Percentiles rank a stretch among this genome's conserved stretches.
phyloP scores from a whole-genome alignment of 2,888 invertebrate genomes.

The Cheilosia variabilis region DNA sequence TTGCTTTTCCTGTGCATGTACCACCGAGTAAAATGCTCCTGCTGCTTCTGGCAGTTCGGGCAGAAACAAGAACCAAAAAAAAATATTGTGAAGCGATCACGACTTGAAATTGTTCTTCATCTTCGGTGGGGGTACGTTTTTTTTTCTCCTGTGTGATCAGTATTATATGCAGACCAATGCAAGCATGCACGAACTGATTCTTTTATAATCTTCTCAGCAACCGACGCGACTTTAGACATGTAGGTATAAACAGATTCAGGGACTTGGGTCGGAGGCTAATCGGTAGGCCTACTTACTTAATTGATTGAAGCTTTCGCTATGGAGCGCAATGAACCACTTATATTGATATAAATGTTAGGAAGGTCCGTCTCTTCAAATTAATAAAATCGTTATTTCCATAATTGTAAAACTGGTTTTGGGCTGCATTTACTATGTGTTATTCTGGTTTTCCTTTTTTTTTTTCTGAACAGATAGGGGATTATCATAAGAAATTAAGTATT shows the following conservation, averaged over 20 bases:
- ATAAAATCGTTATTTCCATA: no score
- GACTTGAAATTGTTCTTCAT: constrained; percentile 71
- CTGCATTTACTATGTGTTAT: no score
- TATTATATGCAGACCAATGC: constrained; percentile 34
- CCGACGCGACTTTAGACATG: constrained; percentile 13
- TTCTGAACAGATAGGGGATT: no score
- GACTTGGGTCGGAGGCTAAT: constrained; percentile 50
- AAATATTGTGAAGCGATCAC: constrained; percentile 64
- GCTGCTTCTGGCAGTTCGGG: constrained; percentile 68
- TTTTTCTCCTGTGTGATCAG: constrained; percentile 30
- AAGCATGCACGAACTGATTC: constrained; percentile 60
- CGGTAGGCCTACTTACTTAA: constrained; percentile 61
- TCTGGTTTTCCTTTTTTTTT: no score
- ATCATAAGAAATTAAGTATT: no score
- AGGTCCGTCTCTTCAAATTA: no score
- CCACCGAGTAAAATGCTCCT: constrained; percentile 62
- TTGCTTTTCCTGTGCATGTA: constrained; percentile 44
- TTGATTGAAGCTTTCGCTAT: constrained; percentile 39
- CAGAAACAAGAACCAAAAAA: constrained; percentile 5
- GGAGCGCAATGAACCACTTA: background rate
- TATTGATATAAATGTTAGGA: background rate
- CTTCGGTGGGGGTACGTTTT: constrained; percentile 22
- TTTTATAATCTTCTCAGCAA: constrained; percentile 44
- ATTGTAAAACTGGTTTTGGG: no score
- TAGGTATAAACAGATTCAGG: constrained; percentile 19